Percentiles rank a stretch among this genome's conserved stretches.
Conservation (phyloP, 1,140 invertebrate species). For the Bathynomus jamesi region DNA sequence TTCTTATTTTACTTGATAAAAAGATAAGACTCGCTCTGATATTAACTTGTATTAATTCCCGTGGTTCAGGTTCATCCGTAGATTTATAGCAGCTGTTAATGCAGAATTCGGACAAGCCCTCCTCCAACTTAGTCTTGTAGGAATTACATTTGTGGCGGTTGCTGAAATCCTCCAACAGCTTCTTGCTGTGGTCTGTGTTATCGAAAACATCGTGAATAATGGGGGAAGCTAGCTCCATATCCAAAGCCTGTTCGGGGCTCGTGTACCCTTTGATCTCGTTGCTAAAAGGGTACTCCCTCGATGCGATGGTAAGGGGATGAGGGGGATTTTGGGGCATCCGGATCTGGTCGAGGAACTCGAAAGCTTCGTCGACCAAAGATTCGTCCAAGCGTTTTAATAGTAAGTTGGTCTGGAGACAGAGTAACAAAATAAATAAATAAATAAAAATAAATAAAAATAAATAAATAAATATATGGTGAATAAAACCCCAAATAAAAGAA, state of each 20-base stretch:
- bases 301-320: constrained; percentile 24
- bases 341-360: constrained; percentile 69
- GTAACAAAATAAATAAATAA: not conserved
- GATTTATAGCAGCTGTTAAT: constrained; percentile 73
- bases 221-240: constrained; percentile 23
- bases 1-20: constrained; percentile 58
- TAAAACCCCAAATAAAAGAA: no score
- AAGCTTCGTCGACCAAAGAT: constrained; percentile 70
- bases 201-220: constrained; percentile 9
- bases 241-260: constrained; percentile 30
- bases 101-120: constrained; percentile 19
- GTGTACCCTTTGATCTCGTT: constrained; percentile 28
- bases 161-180: constrained; percentile 2
- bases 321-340: constrained; percentile 40
- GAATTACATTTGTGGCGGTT: not conserved
- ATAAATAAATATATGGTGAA: no score
- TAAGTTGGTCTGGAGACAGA: constrained; percentile 54
- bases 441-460: not conserved
- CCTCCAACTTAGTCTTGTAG: not conserved
- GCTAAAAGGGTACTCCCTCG: constrained; percentile 21
- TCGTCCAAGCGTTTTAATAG: constrained; percentile 74
- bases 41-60: constrained; percentile 79
- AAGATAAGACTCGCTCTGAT: constrained; percentile 84
- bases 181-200: not conserved
- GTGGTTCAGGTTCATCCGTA: constrained; percentile 75